Conservation (phyloP, 2,888 invertebrate genomes). For the Seira musarum region DNA sequence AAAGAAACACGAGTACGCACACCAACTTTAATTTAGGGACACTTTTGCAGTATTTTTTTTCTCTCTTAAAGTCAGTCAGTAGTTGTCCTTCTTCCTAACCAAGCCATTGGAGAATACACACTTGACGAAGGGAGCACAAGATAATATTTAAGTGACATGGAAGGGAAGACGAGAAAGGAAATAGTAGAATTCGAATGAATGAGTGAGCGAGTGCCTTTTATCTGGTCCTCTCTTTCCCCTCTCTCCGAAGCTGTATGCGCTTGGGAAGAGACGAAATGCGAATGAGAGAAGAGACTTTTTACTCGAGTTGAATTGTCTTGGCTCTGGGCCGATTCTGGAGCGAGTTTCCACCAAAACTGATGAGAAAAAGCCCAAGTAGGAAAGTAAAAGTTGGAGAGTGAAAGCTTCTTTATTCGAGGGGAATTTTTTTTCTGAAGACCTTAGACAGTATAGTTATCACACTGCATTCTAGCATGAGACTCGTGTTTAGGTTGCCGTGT, state of each 20-base stretch:
- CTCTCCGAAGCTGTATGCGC: constrained; percentile 1
- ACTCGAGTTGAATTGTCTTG: constrained; percentile 56
- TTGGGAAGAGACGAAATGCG: constrained; percentile 39
- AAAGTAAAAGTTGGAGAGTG: neutral
- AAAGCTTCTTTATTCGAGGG: neutral
- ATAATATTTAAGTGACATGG: no score
- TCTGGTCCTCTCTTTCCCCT: neutral
- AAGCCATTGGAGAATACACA: no score
- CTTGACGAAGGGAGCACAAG: no score
- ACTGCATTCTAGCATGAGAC: neutral
- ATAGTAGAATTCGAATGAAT: no score
- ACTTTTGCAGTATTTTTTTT: no score
- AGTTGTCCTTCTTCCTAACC: no score
- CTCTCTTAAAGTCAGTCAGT: no score
- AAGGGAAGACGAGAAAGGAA: no score
- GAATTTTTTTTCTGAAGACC: neutral
- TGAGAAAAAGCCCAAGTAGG: constrained; percentile 1
- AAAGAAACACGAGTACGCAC: no score
- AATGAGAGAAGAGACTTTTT: constrained; percentile 49
- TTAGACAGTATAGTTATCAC: no score
- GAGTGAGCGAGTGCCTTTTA: neutral
- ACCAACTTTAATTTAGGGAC: no score
- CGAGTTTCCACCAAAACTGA: neutral
- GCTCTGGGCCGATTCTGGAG: constrained; percentile 68
- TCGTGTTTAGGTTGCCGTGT: neutral